Evolutionary conservation across 1,140 invertebrate species (phyloP), one percentile per base, ranked within the genome.

Genomic region (Saccostrea glomerata): DNA sequence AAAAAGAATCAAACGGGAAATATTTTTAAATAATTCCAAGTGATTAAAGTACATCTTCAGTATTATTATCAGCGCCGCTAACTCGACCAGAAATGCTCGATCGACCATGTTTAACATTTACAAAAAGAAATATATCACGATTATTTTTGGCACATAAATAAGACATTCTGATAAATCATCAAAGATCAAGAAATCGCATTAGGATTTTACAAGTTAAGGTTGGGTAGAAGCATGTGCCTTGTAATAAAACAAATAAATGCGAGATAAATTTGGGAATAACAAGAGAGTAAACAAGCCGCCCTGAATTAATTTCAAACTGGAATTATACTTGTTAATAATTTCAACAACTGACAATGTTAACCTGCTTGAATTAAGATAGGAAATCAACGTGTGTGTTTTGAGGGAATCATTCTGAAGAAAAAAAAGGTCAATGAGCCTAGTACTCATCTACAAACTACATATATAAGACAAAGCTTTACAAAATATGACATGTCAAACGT

Each of bases 111-210:
- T 63, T 63, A 63, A 63, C 6, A 20, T 63, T 47, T 47, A 47
- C 47, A 63, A 63, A 63, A 63, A 63, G 20, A 60, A 60, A 60
- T 60, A 13, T 63, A 17, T 47, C 47, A 47, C 47, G 47, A 47
- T 47, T 47, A 47, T 47, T 63, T 63, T 63, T 63, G 5, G n/a
- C 17, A 63, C 58, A 20, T 63, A 63, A 63, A 2, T n/a, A 63
- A 63, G 15, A 63, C n/a, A 63, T 63, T 63, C 58, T 63, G 58
- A 63, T 63, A 63, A 63, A 63, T 63, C 58, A 63, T 63, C 58
- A 63, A 63, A 63, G 58, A 17, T 6, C 17, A 63, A 2, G 58
- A 63, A 20, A 20, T 63, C 58, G 15, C 58, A 17, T n/a, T 63
- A 20, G 58, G n/a, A 63, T 63, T 63, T 63, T 63, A n/a, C 58